Evolutionary conservation across 2,797 vertebrate species (phyloP).

Genomic region (Squalus acanthias): DNA sequence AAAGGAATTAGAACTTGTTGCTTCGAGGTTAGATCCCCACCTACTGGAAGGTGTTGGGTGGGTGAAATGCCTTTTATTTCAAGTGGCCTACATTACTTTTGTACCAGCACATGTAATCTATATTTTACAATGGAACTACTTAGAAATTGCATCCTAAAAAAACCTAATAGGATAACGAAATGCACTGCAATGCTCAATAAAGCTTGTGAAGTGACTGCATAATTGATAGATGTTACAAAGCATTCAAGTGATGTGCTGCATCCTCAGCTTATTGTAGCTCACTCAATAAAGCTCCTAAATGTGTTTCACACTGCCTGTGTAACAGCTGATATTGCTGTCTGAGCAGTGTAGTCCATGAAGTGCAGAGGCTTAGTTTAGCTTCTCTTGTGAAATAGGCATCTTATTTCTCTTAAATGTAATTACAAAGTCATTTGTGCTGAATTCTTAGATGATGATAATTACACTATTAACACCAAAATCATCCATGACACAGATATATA

Average conservation of each 20-base stretch:
- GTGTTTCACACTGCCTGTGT: not conserved
- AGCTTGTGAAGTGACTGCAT: not conserved
- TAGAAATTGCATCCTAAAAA: not conserved
- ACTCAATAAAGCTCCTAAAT: constrained; percentile 24
- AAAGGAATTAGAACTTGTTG: constrained; percentile 19
- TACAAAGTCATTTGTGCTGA: not conserved
- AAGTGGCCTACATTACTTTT: not conserved
- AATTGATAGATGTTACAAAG: not conserved
- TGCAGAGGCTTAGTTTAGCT: not conserved
- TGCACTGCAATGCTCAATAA: constrained; percentile 8
- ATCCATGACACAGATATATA: not conserved
- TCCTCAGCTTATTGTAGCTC: not conserved
- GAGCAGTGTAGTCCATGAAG: not conserved
- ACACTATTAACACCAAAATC: not conserved
- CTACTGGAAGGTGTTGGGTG: not conserved
- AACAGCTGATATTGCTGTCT: not conserved
- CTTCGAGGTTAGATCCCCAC: constrained; percentile 26
- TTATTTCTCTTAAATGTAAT: not conserved
- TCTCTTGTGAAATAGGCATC: not conserved
- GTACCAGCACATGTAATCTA: not conserved
- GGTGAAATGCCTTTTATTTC: not conserved
- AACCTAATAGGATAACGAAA: constrained; percentile 25
- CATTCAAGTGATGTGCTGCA: not conserved
- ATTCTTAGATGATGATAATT: constrained; percentile 18
- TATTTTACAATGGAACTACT: not conserved